These are phyloP conservation scores for Oncorhynchus keta DNA, from an alignment of 2,113 vertebrate species.

Conservation along the genomic window DNA sequence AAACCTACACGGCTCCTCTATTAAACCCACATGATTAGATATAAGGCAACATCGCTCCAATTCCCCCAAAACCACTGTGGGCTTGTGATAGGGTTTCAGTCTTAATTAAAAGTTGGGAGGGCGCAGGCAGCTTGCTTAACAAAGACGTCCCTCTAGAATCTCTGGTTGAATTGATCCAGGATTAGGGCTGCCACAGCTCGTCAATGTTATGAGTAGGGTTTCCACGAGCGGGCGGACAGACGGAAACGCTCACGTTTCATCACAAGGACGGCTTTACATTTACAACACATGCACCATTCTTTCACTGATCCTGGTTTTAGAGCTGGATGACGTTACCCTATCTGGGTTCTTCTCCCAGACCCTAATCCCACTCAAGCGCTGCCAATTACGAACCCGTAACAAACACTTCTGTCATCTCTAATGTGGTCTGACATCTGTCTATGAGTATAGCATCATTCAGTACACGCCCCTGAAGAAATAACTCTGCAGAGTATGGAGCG, in stretches of 20 bases:
- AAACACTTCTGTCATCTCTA: background rate
- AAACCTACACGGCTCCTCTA: slow-evolving; percentile 18
- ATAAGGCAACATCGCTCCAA: slow-evolving; percentile 33
- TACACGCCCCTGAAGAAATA: too few relatives aligned
- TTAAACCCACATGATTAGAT: slow-evolving; percentile 45
- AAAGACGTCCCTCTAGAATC: slow-evolving; percentile 55
- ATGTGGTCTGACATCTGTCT: background rate
- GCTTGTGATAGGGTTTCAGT: slow-evolving; percentile 43
- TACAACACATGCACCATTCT: background rate
- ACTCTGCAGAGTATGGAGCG: too few relatives aligned
- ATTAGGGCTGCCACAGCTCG: slow-evolving; percentile 52
- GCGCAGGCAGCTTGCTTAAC: slow-evolving; percentile 40
- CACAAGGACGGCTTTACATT: background rate
- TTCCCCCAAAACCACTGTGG: slow-evolving; percentile 14
- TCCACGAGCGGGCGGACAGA: background rate
- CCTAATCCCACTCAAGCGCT: background rate
- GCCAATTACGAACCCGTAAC: background rate
- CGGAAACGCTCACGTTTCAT: background rate
- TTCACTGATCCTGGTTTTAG: background rate
- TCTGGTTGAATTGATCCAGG: slow-evolving; percentile 57
- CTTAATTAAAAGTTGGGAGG: slow-evolving; percentile 66
- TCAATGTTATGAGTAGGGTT: slow-evolving; percentile 5
- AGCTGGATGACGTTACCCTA: background rate
- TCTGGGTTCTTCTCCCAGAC: background rate
- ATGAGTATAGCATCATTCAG: background rate